Percentiles rank a stretch among this genome's conserved stretches.
These are phyloP conservation scores for Lepidostoma basale DNA, from an alignment of 1,140 invertebrate genomes.

Conservation along the genomic window DNA sequence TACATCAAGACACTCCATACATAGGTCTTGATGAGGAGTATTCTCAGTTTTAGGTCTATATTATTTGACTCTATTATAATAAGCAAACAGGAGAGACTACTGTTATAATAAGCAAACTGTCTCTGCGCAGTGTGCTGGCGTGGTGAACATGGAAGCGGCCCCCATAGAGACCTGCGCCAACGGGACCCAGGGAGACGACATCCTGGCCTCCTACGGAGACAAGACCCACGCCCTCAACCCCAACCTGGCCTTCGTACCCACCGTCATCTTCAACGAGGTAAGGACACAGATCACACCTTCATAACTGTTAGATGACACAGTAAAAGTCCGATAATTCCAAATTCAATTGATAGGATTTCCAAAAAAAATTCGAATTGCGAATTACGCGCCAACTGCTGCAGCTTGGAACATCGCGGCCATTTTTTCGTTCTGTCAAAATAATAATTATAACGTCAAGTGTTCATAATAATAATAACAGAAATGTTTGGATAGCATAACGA, in stretches of 20 bases:
- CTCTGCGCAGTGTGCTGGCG: constrained; percentile 30
- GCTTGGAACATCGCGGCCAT: background rate
- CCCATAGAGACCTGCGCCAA: constrained; percentile 55
- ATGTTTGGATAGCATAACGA: no score
- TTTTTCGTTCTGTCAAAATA: no score
- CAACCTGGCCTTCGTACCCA: constrained; percentile 66
- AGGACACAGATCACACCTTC: background rate
- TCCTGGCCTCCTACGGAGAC: constrained; percentile 63
- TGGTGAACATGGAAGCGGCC: constrained; percentile 38
- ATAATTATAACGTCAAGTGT: no score
- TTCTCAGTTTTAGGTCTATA: no score
- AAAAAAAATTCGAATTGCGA: background rate
- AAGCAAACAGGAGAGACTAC: no score
- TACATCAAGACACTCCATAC: no score
- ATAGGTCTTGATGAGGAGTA: no score
- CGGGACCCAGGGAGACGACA: constrained; percentile 56
- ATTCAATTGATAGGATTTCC: background rate
- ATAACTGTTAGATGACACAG: background rate
- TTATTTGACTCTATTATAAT: no score
- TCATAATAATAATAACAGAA: no score
- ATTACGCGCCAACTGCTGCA: background rate
- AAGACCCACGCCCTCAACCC: constrained; percentile 61
- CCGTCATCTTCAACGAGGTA: constrained; percentile 64
- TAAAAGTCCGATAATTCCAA: background rate
- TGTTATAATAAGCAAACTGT: background rate